These are phyloP conservation scores for Beroe ovata DNA, from an alignment of 37 sponge, comb jelly and placozoan genomes.

Conservation along the genomic window DNA sequence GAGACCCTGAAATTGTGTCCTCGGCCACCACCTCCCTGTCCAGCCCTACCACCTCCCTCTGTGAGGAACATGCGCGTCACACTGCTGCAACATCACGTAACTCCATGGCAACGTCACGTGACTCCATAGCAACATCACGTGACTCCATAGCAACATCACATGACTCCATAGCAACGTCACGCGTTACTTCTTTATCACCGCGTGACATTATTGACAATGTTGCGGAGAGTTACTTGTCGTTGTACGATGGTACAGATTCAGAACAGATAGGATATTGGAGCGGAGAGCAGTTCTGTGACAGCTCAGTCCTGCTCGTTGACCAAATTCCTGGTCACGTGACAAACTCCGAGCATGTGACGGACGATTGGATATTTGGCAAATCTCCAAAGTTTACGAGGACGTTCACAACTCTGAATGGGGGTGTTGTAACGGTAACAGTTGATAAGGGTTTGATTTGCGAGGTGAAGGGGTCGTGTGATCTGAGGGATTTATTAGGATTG, in stretches of 20 bases:
- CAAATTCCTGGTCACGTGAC: neutral
- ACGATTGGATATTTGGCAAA: slow-evolving; percentile 37
- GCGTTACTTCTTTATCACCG: neutral
- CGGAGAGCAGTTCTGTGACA: neutral
- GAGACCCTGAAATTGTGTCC: neutral
- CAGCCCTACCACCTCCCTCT: slow-evolving; percentile 4
- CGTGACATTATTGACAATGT: slow-evolving; percentile 3
- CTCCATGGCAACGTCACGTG: neutral
- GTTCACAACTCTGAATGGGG: neutral
- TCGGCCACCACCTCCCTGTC: slow-evolving; percentile 39
- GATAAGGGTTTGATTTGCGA: slow-evolving; percentile 12
- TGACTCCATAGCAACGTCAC: neutral
- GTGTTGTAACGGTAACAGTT: neutral
- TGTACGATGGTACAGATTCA: neutral
- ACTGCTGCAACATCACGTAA: neutral
- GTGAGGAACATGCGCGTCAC: neutral
- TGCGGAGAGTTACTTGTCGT: slow-evolving; percentile 12
- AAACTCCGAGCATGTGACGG: slow-evolving; percentile 13
- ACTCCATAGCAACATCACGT: neutral
- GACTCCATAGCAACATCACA: neutral
- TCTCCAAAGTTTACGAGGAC: slow-evolving; percentile 13
- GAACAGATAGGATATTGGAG: neutral
- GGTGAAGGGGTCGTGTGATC: neutral
- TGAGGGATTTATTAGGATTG: neutral
- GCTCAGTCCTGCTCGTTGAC: neutral